Conservation (phyloP, 1,140 invertebrate species). For the Drosophila hydei region DNA sequence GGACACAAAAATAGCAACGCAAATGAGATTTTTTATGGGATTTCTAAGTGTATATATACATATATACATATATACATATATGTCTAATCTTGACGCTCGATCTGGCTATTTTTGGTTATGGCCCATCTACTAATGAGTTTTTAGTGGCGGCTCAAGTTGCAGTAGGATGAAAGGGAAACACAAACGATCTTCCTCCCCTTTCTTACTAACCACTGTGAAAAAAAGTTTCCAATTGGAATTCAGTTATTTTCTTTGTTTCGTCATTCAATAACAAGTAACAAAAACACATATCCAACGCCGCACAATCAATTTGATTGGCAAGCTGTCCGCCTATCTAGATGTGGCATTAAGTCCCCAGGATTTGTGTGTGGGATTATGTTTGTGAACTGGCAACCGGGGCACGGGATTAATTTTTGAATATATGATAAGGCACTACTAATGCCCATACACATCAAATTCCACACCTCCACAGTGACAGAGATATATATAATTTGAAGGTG, state of each 20-base stretch:
- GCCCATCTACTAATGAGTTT: conserved; percentile 34
- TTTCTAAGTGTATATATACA: conserved; percentile 25
- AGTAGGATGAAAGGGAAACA: conserved; percentile 42
- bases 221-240: conserved; percentile 7
- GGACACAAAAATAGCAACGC: conserved; percentile 57
- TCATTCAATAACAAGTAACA: conserved; percentile 20
- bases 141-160: conserved; percentile 51
- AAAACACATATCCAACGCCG: conserved; percentile 39
- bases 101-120: conserved; percentile 57
- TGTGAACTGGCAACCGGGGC: conserved; percentile 2
- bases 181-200: not conserved
- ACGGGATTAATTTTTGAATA: conserved; percentile 44
- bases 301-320: conserved; percentile 78
- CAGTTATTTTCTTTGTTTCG: conserved; percentile 28
- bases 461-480: not conserved
- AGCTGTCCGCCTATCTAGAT: conserved; percentile 69
- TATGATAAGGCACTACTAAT: conserved; percentile 26
- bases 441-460: conserved; percentile 7
- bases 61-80: conserved; percentile 19
- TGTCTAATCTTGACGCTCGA: conserved; percentile 54
- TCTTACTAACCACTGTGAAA: not conserved
- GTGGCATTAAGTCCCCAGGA: conserved; percentile 48
- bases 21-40: conserved; percentile 29
- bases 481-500: conserved; percentile 13
- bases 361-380: conserved; percentile 53